These are phyloP conservation scores for Hoplostethus atlanticus DNA, from an alignment of 2,797 vertebrate genomes.

Conservation along the genomic window DNA sequence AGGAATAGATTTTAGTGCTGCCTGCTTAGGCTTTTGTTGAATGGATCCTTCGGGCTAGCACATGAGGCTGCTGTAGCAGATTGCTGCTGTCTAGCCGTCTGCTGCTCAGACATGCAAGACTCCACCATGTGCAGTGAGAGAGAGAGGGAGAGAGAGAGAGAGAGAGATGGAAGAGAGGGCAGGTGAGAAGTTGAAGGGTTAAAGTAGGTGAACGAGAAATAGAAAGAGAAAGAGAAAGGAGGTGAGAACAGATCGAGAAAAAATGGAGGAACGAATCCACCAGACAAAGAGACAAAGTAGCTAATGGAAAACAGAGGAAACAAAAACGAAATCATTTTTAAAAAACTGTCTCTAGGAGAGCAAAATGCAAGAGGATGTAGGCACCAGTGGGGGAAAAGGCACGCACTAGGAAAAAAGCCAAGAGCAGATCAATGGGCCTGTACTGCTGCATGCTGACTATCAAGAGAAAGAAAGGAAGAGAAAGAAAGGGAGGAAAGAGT, in stretches of 20 bases:
- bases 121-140: constrained; percentile 76
- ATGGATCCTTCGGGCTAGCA: constrained; percentile 58
- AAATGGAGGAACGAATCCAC: neutral
- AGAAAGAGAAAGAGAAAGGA: constrained; percentile 12
- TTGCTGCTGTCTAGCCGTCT: constrained; percentile 84
- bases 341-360: constrained; percentile 3
- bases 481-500: constrained; percentile 18
- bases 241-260: constrained; percentile 12
- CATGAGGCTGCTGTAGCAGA: constrained; percentile 74
- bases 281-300: neutral
- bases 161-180: constrained; percentile 50
- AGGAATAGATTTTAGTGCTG: constrained; percentile 39
- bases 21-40: constrained; percentile 67
- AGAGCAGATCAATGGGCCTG: constrained; percentile 46
- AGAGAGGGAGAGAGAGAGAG: constrained; percentile 48
- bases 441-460: constrained; percentile 24
- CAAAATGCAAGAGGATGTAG: neutral
- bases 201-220: constrained; percentile 43
- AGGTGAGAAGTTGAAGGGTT: constrained; percentile 58
- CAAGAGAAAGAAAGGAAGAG: constrained; percentile 22
- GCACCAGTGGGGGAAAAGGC: constrained; percentile 10
- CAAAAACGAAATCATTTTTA: neutral
- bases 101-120: constrained; percentile 83
- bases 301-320: neutral
- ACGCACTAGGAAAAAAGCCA: constrained; percentile 13